A percentile compares a stretch with the other conserved stretches of the same genome.
phyloP scores from a whole-genome alignment of 2,888 invertebrate species.

The Andrena trimmerana region DNA sequence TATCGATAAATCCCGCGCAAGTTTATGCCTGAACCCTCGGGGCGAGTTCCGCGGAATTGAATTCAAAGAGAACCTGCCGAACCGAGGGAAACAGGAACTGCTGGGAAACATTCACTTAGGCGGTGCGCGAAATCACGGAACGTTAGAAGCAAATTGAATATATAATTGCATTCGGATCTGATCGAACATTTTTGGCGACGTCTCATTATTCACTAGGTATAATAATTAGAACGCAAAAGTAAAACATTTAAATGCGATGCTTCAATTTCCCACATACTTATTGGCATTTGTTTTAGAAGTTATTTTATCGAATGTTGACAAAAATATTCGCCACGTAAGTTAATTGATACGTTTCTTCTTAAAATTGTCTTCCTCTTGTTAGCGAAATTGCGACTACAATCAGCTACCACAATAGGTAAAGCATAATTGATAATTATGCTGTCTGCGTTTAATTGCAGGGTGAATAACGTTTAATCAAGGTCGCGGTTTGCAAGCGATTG shows the following conservation, averaged over 20 bases:
- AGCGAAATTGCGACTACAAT: not conserved
- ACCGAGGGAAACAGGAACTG: conserved; percentile 23
- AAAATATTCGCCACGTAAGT: too few relatives aligned
- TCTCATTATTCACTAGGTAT: not conserved
- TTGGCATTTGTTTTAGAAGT: too few relatives aligned
- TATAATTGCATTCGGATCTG: conserved; percentile 12
- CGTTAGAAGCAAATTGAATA: conserved; percentile 3
- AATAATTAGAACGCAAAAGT: not conserved
- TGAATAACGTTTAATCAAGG: conserved; percentile 21
- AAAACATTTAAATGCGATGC: too few relatives aligned
- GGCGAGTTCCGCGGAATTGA: conserved; percentile 40
- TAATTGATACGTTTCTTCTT: not conserved
- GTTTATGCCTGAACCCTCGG: conserved; percentile 36
- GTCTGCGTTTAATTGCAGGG: conserved; percentile 9
- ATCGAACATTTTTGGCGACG: conserved; percentile 7
- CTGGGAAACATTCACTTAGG: conserved; percentile 23
- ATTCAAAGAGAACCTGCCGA: conserved; percentile 41
- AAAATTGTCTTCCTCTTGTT: not conserved
- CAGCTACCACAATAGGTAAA: not conserved
- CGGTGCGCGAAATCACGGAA: conserved; percentile 11
- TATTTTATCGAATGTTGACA: too few relatives aligned
- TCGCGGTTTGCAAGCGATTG: not conserved
- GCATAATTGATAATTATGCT: conserved; percentile 11
- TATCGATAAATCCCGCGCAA: conserved; percentile 51
- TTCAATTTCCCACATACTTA: too few relatives aligned